phyloP scores from a whole-genome alignment of 2,888 invertebrate genomes.

The Eumacrocentrus americanus region DNA sequence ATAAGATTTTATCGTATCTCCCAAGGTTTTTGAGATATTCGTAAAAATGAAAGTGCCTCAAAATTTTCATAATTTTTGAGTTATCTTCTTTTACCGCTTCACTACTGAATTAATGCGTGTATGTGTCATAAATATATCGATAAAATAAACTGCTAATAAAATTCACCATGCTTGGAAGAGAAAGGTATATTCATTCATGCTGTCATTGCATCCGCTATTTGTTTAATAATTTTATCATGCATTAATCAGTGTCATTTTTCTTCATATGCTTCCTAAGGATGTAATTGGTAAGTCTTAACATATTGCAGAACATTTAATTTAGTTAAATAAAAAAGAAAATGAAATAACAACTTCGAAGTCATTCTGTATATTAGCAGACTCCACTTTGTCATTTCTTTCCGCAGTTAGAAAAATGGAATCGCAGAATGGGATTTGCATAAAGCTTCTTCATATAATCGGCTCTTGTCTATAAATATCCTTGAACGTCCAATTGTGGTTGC shows the following conservation, averaged over 20 bases:
- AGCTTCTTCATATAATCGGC: constrained; percentile 34
- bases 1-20: too few species aligned
- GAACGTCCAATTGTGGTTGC: constrained; percentile 38
- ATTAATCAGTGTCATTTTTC: constrained; percentile 13
- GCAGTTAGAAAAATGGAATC: constrained; percentile 33
- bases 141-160: too few species aligned
- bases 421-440: constrained; percentile 33
- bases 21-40: too few species aligned
- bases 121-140: too few species aligned
- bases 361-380: constrained; percentile 18
- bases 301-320: background rate
- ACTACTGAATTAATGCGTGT: too few species aligned
- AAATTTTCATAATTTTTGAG: too few species aligned
- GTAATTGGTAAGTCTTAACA: constrained; percentile 31
- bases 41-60: too few species aligned
- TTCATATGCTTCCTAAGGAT: constrained; percentile 32
- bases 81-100: too few species aligned
- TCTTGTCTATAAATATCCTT: constrained; percentile 36
- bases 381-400: constrained; percentile 31
- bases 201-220: background rate
- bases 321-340: background rate
- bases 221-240: background rate
- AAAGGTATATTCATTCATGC: background rate
- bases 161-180: too few species aligned
- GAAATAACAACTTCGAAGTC: too few species aligned